Percentiles rank a stretch among this genome's conserved stretches.
Evolutionary conservation across 2,888 invertebrate genomes (phyloP).

Genomic region (Plagiodera versicolora): DNA sequence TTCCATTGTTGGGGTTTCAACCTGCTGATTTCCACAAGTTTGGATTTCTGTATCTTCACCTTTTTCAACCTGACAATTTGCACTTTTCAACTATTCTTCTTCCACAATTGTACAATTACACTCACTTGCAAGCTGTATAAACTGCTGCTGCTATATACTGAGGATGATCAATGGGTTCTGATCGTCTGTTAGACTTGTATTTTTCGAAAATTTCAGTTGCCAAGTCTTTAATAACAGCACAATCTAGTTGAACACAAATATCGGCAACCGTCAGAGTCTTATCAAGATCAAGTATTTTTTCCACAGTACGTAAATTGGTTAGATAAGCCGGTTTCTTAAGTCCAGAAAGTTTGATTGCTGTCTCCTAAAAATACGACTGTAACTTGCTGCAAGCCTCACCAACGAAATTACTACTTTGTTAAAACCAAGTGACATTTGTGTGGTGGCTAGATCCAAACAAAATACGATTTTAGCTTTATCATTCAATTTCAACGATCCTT

Average conservation of each 20-base stretch:
- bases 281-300: constrained; percentile 64
- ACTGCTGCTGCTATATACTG: constrained; percentile 69
- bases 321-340: constrained; percentile 60
- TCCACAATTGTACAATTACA: constrained; percentile 4
- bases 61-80: constrained; percentile 57
- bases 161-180: constrained; percentile 61
- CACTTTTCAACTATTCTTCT: neutral
- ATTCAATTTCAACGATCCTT: constrained; percentile 55
- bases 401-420: constrained; percentile 59
- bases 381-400: neutral
- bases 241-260: constrained; percentile 62
- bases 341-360: constrained; percentile 62
- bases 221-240: constrained; percentile 54
- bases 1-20: constrained; percentile 64
- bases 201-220: constrained; percentile 60
- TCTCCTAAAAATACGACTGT: constrained; percentile 53
- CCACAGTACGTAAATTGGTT: constrained; percentile 61
- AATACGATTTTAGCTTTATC: constrained; percentile 64
- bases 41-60: constrained; percentile 61
- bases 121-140: constrained; percentile 64
- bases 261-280: constrained; percentile 58
- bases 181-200: constrained; percentile 58
- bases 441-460: constrained; percentile 64
- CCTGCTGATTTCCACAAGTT: constrained; percentile 61
- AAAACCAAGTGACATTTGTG: constrained; percentile 56